Evolutionary conservation across 1,140 invertebrate species (phyloP), one percentile per base, ranked within the genome.

Genomic region (Adelges cooleyi): DNA sequence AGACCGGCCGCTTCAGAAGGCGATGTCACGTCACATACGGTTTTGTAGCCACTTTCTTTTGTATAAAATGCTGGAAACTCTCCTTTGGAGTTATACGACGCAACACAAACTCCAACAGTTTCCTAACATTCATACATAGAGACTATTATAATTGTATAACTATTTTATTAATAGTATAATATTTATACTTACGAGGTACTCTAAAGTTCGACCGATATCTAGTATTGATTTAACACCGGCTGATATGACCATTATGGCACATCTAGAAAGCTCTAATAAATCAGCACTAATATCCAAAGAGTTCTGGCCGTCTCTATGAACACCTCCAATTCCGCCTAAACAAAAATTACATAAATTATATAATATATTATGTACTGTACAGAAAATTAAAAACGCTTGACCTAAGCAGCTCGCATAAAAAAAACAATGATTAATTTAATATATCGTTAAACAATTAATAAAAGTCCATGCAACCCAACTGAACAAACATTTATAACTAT

Each of bases 141-240:
- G 36, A 15, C 11, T 50, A 27, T 23, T 65, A 15, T 65, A n/a
- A 23, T 33, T 33, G 11, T 5, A 33, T 17, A 40, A 9, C 5
- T 59, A 5, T 6, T 33, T n/a, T 17, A 5, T 53, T 8, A 25
- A 53, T 53, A 27, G n/a, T 5, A 8, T 5, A 18, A 17, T 53
- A n/a, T 22, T 33, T 11, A 50, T 42, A 72, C 72, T 79, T 78
- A 88, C 91, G 78, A 99, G 77, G 73, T 87, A 96, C 75, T 99
- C 96, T 27, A 99, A 77, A 1, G 95, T 98, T 71, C 86, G 86
- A 1, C 82, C 84, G 71, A 99, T 94, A 74, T 99, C 96, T 27
- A 99, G 78, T 71, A 99, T 98, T 36, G 94, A 95, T 79, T 99
- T 99, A 38, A 96, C 83, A 15, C 96, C 96, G 71, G 93, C 90